These are phyloP conservation scores for Disparrhopalites patrizii DNA, from an alignment of 2,888 invertebrate genomes.

Conservation along the genomic window DNA sequence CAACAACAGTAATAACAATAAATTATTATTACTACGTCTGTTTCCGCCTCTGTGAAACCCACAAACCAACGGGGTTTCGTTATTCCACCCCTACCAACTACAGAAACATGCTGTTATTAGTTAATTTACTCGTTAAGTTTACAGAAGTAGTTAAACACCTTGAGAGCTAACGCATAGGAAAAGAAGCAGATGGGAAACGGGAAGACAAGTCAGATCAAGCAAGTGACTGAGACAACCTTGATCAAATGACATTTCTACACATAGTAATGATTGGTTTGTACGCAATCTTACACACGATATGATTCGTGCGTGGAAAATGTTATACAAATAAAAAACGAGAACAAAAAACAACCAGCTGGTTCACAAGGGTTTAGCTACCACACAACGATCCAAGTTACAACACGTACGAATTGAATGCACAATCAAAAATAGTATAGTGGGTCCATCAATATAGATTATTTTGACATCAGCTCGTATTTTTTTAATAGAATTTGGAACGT, in stretches of 20 bases:
- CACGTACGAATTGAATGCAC: not conserved
- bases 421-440: too few species aligned
- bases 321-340: not conserved
- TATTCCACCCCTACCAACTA: too few species aligned
- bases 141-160: too few species aligned
- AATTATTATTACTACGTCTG: too few species aligned
- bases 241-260: not conserved
- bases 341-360: not conserved
- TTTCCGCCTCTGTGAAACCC: too few species aligned
- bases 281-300: slow-evolving; percentile 30
- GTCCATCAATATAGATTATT: too few species aligned
- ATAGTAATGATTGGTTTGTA: slow-evolving; percentile 30
- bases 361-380: not conserved
- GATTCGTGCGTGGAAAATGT: slow-evolving; percentile 14
- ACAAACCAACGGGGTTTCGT: too few species aligned
- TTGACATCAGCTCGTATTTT: too few species aligned
- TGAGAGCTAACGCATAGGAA: not conserved
- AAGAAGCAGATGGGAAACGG: not conserved
- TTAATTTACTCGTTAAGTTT: too few species aligned
- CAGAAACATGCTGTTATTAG: too few species aligned
- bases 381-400: not conserved
- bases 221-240: not conserved
- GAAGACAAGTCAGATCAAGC: not conserved
- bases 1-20: too few species aligned
- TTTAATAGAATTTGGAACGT: too few species aligned